These are phyloP conservation scores for Eunapius fragilis DNA, from an alignment of 37 sponge, comb jelly and placozoan species.

Conservation along the genomic window DNA sequence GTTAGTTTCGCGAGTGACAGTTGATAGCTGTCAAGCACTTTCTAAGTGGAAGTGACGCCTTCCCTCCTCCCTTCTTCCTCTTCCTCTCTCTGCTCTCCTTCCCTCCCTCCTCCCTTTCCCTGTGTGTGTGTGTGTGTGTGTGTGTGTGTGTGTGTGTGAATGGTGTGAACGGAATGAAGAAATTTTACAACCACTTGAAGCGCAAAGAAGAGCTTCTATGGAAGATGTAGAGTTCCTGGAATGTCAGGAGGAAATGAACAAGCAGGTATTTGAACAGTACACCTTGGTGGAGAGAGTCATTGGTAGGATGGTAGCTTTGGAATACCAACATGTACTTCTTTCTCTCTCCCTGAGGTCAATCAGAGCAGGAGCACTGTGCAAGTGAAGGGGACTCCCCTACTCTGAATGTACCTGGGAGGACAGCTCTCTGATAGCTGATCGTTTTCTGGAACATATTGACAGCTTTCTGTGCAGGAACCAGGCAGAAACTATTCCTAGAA, in stretches of 20 bases:
- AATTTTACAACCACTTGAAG: slow-evolving; percentile 86
- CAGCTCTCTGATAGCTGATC: slow-evolving; percentile 39
- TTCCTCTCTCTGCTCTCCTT: too few relatives aligned
- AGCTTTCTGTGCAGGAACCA: slow-evolving; percentile 70
- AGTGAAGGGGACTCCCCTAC: slow-evolving; percentile 97
- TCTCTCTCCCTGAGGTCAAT: neutral
- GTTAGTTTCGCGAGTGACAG: too few relatives aligned
- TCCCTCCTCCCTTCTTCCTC: too few relatives aligned
- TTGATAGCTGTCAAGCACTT: too few relatives aligned
- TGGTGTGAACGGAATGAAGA: slow-evolving; percentile 88
- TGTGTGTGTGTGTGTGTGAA: neutral
- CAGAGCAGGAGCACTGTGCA: slow-evolving; percentile 84
- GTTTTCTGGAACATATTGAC: slow-evolving; percentile 77
- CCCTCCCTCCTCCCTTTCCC: too few relatives aligned
- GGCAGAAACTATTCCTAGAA: slow-evolving; percentile 83
- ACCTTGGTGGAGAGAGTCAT: slow-evolving; percentile 89
- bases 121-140: too few relatives aligned
- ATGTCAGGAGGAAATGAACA: slow-evolving; percentile 89
- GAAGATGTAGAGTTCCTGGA: slow-evolving; percentile 91
- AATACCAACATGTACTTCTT: neutral
- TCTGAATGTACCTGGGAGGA: slow-evolving; percentile 97
- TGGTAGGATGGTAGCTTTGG: slow-evolving; percentile 48
- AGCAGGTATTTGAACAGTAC: slow-evolving; percentile 74
- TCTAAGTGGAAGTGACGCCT: too few relatives aligned
- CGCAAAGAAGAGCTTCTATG: slow-evolving; percentile 75